These are phyloP conservation scores for Lucilia sericata DNA, from an alignment of 1,140 invertebrate genomes.

Conservation along the genomic window DNA sequence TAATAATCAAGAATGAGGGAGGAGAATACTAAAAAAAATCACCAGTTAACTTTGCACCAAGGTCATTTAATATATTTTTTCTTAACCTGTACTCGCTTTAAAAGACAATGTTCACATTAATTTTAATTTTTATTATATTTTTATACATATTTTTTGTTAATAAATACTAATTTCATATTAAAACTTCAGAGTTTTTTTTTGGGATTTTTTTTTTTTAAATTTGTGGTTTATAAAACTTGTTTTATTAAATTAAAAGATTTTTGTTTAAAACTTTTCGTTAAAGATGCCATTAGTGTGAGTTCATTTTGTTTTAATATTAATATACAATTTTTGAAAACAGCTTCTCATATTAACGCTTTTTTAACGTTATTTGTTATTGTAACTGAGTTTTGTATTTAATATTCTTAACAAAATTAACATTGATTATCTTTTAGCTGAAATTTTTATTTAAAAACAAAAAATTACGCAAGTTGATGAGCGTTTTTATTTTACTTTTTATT, in stretches of 20 bases:
- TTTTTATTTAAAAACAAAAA: neutral
- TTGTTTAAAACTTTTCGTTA: neutral
- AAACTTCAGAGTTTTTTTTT: neutral
- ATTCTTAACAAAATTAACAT: conserved; percentile 15
- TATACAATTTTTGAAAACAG: neutral
- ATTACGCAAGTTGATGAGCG: conserved; percentile 8
- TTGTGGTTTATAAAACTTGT: conserved; percentile 18
- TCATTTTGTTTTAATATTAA: neutral
- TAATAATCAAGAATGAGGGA: too few species aligned
- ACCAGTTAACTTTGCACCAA: neutral
- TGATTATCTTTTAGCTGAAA: conserved; percentile 7
- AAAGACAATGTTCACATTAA: neutral
- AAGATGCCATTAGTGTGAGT: neutral
- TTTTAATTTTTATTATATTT: neutral
- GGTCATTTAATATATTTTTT: neutral
- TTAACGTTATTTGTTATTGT: too few species aligned
- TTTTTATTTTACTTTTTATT: neutral
- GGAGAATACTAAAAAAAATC: neutral
- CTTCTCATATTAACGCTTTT: neutral
- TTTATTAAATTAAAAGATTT: neutral
- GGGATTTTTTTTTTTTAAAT: neutral
- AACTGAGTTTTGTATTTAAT: neutral
- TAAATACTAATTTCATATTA: conserved; percentile 4
- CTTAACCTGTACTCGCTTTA: neutral
- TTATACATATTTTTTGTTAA: neutral